A percentile compares a stretch with the other conserved stretches of the same genome.
Conservation (phyloP, 1,140 invertebrate genomes). For the Brachionus rotundiformis region DNA sequence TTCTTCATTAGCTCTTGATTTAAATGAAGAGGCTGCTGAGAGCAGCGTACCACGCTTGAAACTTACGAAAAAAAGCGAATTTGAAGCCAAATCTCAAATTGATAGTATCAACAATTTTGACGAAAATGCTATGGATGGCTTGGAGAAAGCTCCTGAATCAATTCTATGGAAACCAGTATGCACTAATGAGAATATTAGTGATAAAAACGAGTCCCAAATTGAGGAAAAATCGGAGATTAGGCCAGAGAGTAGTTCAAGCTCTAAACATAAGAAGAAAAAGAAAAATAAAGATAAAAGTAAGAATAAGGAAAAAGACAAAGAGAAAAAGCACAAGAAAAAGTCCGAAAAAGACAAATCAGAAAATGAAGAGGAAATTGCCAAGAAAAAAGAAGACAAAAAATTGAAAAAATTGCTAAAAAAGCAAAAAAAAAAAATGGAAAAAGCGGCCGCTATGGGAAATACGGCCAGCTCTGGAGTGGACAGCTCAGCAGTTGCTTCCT, state of each 20-base stretch:
- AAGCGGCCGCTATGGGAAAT: not conserved
- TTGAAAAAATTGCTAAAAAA: conserved; percentile 24
- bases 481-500: not conserved
- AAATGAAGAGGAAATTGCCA: not conserved
- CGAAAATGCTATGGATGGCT: conserved; percentile 25
- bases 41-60: not conserved
- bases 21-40: not conserved
- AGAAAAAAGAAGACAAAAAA: conserved; percentile 40
- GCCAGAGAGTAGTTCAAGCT: not conserved
- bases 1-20: not conserved
- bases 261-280: conserved; percentile 47
- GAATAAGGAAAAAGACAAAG: conserved; percentile 37
- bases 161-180: conserved; percentile 35
- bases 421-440: conserved; percentile 37
- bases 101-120: not conserved
- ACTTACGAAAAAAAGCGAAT: not conserved
- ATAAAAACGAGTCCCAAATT: not conserved
- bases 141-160: conserved; percentile 6
- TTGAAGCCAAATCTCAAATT: not conserved
- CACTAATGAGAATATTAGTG: conserved; percentile 10
- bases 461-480: not conserved
- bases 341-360: conserved; percentile 40
- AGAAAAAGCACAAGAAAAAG: conserved; percentile 47
- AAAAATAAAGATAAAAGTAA: conserved; percentile 48
- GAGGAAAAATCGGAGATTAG: not conserved